Percentiles rank a stretch among this genome's conserved stretches.
Conservation (phyloP, 2,797 vertebrate genomes). For the Poeciliopsis infans region DNA sequence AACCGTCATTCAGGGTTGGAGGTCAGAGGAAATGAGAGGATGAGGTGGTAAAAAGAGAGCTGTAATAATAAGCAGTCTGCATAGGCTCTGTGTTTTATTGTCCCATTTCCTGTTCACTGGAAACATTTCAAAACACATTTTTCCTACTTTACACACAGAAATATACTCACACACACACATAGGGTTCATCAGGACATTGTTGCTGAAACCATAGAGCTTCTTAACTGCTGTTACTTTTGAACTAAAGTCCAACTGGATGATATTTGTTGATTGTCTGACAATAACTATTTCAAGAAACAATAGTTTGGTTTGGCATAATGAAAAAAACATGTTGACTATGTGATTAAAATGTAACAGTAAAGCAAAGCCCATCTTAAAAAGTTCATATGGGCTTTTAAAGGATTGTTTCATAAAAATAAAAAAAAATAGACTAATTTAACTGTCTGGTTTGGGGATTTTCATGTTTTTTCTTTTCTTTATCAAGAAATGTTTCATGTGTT, state of each 20-base stretch:
- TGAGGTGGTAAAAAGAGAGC: constrained; percentile 6
- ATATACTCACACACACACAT: background rate
- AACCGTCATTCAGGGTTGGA: background rate
- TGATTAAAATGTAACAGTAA: too few species aligned
- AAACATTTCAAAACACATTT: background rate
- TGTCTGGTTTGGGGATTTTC: too few species aligned
- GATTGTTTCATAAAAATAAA: too few species aligned
- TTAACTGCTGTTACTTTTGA: background rate
- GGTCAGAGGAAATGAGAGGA: constrained; percentile 6
- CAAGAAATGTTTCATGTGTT: too few species aligned
- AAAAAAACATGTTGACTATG: too few species aligned
- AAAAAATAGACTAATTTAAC: too few species aligned
- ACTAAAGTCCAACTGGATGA: background rate
- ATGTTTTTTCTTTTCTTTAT: too few species aligned
- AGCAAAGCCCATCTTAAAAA: too few species aligned
- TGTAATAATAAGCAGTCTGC: constrained; percentile 5
- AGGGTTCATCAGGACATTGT: background rate
- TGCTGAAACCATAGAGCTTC: background rate
- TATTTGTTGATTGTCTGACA: background rate
- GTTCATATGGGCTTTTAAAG: too few species aligned
- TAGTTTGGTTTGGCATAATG: too few species aligned
- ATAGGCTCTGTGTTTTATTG: background rate
- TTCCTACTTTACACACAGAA: background rate
- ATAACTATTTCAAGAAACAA: too few species aligned
- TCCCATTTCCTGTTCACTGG: constrained; percentile 3